These are phyloP conservation scores for Endotricha flammealis DNA, from an alignment of 2,888 invertebrate species.

Conservation along the genomic window DNA sequence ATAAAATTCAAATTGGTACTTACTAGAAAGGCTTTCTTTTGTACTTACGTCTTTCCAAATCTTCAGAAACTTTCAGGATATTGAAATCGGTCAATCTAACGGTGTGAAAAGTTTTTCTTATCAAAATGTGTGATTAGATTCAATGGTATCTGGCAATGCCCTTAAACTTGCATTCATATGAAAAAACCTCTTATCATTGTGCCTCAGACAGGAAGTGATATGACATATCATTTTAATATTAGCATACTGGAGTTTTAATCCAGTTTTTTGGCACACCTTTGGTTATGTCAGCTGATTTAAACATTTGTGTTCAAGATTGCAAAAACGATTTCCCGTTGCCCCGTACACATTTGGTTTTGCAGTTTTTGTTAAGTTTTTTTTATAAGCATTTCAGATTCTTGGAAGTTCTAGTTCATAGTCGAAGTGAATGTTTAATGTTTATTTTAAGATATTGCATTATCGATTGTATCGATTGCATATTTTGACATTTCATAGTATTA, in stretches of 20 bases:
- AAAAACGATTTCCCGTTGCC: slow-evolving; percentile 44
- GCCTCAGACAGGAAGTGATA: slow-evolving; percentile 51
- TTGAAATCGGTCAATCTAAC: slow-evolving; percentile 1
- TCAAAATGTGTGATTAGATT: slow-evolving; percentile 48
- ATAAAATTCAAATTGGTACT: too few relatives aligned
- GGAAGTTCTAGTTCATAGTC: too few relatives aligned
- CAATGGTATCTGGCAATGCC: slow-evolving; percentile 67
- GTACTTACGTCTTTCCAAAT: too few relatives aligned
- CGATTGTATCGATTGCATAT: too few relatives aligned
- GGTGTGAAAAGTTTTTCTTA: slow-evolving; percentile 42
- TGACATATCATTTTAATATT: slow-evolving; percentile 17
- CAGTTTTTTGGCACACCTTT: not conserved
- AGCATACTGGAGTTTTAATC: not conserved
- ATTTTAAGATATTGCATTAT: too few relatives aligned
- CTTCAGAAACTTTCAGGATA: not conserved
- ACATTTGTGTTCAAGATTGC: slow-evolving; percentile 15
- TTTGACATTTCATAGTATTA: too few relatives aligned
- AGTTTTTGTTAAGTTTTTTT: slow-evolving; percentile 34
- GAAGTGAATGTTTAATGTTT: too few relatives aligned
- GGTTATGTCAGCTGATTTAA: slow-evolving; percentile 19
- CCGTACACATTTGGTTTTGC: slow-evolving; percentile 36
- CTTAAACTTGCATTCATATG: slow-evolving; percentile 45
- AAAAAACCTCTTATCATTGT: slow-evolving; percentile 47
- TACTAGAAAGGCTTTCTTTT: too few relatives aligned
- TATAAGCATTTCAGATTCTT: slow-evolving; percentile 12